Evolutionary conservation across 2,888 invertebrate species (phyloP).

Genomic region (Habroteleia sp.): DNA sequence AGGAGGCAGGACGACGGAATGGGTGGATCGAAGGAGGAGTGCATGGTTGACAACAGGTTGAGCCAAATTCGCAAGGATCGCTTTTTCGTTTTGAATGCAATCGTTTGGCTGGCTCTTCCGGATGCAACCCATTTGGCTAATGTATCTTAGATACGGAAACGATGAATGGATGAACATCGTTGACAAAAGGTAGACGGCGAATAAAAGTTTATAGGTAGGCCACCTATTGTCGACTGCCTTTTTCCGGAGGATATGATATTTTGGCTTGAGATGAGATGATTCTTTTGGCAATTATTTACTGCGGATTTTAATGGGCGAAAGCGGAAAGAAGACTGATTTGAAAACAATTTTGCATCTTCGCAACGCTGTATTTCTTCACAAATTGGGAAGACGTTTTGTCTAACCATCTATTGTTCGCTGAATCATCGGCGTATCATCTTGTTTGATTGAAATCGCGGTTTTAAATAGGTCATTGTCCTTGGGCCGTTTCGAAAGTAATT

Average conservation of each 20-base stretch:
- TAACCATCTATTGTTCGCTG: no score
- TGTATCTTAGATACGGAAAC: conserved; percentile 45
- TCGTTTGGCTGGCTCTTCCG: neutral
- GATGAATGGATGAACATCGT: conserved; percentile 30
- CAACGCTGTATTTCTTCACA: no score
- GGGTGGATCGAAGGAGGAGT: conserved; percentile 35
- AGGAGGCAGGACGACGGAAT: conserved; percentile 19
- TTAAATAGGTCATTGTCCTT: conserved; percentile 14
- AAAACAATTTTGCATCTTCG: no score
- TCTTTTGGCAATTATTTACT: no score
- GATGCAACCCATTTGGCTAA: conserved; percentile 47
- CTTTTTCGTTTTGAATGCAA: conserved; percentile 20
- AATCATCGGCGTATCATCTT: no score
- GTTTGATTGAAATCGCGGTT: no score
- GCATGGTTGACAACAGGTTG: conserved; percentile 57
- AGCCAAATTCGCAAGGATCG: conserved; percentile 14
- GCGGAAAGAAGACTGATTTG: no score
- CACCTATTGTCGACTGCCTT: conserved; percentile 32
- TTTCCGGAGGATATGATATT: conserved; percentile 18
- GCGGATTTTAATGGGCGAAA: no score
- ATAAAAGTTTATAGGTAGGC: conserved; percentile 29
- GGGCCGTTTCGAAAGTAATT: conserved; percentile 14
- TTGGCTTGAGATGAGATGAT: neutral
- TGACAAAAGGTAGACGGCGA: conserved; percentile 36
- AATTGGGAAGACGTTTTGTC: no score